Conservation (phyloP, 2,888 invertebrate genomes). For the Callimorpha dominula region DNA sequence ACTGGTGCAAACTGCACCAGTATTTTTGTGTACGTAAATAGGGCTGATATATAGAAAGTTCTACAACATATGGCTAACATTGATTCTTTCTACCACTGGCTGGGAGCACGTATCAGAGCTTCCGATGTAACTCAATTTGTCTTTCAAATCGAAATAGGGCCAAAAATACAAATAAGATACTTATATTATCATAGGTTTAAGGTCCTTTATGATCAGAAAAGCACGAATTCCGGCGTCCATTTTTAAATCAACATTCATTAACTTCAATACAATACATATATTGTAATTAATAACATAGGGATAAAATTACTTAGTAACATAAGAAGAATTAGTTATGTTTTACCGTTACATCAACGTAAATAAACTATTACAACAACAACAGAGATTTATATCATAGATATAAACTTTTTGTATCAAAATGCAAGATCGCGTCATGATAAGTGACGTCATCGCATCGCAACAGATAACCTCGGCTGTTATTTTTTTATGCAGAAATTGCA, state of each 20-base stretch:
- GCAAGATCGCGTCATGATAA: conserved; percentile 33
- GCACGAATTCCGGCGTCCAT: too few species aligned
- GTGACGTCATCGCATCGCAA: conserved; percentile 41
- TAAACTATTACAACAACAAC: conserved; percentile 20
- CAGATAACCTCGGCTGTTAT: conserved; percentile 23
- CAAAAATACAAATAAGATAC: too few species aligned
- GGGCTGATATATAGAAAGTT: too few species aligned
- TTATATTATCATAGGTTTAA: too few species aligned
- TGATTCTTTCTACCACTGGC: too few species aligned
- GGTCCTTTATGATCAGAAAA: too few species aligned
- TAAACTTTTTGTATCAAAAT: conserved; percentile 34
- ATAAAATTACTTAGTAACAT: not conserved
- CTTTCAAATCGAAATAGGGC: too few species aligned
- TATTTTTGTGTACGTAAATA: too few species aligned
- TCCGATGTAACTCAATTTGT: too few species aligned
- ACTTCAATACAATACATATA: not conserved
- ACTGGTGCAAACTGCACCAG: too few species aligned
- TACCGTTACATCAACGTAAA: conserved; percentile 21
- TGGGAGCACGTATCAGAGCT: too few species aligned
- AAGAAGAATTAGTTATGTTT: not conserved
- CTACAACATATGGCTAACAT: too few species aligned
- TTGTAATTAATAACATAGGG: not conserved
- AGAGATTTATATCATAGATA: conserved; percentile 18
- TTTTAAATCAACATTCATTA: not conserved
- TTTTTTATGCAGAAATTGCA: conserved; percentile 32